These are phyloP conservation scores for Zootoca vivipara DNA, from an alignment of 2,113 vertebrate species.

Conservation along the genomic window DNA sequence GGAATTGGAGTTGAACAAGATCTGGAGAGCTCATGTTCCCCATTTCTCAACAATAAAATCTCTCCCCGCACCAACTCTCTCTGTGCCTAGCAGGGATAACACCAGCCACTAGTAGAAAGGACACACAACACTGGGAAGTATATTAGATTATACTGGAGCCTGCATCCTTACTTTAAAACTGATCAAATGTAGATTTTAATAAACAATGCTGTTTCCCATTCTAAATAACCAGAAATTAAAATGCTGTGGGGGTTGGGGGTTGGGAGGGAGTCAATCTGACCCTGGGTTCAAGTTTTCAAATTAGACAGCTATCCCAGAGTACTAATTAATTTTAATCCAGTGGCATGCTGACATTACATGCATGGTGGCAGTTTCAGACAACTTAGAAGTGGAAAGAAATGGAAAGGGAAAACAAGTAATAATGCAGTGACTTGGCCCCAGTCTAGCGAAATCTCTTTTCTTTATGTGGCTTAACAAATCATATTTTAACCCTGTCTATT, in stretches of 20 bases:
- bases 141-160: not conserved
- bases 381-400: not conserved
- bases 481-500: slow-evolving; percentile 22
- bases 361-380: not conserved
- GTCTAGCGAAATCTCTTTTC: slow-evolving; percentile 1
- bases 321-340: not conserved
- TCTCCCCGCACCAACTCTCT: no score
- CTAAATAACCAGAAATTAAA: not conserved
- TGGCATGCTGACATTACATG: not conserved
- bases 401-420: not conserved
- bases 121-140: not conserved
- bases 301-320: not conserved
- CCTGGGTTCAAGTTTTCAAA: not conserved
- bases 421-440: not conserved
- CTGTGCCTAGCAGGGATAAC: not conserved
- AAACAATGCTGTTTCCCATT: not conserved
- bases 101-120: not conserved
- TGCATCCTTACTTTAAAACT: not conserved
- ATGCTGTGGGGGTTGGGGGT: not conserved
- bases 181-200: not conserved
- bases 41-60: not conserved
- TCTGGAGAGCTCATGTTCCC: not conserved
- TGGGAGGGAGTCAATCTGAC: not conserved
- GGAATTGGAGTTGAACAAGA: no score
- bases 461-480: slow-evolving; percentile 15